phyloP scores from a whole-genome alignment of 1,140 invertebrate genomes.

The Homarus americanus region DNA sequence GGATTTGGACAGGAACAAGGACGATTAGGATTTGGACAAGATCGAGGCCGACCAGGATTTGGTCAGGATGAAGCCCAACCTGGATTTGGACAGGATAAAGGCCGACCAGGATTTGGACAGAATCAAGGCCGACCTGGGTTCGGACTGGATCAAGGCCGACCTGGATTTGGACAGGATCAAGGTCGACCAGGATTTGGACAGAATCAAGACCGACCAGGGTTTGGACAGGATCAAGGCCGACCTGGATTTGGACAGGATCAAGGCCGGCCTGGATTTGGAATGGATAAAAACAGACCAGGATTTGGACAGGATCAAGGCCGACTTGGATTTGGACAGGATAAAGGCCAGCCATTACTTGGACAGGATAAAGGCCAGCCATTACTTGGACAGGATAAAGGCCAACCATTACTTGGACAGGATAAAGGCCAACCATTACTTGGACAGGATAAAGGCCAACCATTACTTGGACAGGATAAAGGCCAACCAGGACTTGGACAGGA shows the following conservation, averaged over 20 bases:
- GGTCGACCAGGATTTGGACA: neutral
- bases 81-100: neutral
- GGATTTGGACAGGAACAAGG: neutral
- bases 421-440: neutral
- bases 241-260: neutral
- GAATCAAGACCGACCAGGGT: neutral
- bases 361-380: too few species aligned
- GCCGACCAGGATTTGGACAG: neutral
- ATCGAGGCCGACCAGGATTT: neutral
- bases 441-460: neutral
- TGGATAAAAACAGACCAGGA: too few species aligned
- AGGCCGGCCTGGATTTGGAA: neutral
- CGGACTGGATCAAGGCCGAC: conserved; percentile 6
- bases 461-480: neutral
- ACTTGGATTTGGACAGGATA: too few species aligned
- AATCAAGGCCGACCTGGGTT: neutral
- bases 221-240: neutral
- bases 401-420: neutral
- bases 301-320: too few species aligned
- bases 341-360: too few species aligned
- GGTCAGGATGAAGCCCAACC: conserved; percentile 7
- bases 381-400: too few species aligned
- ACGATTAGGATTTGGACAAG: neutral
- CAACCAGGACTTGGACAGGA: conserved; percentile 35
- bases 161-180: neutral